Evolutionary conservation across 2,888 invertebrate genomes (phyloP).

Genomic region (Morpho achilles): DNA sequence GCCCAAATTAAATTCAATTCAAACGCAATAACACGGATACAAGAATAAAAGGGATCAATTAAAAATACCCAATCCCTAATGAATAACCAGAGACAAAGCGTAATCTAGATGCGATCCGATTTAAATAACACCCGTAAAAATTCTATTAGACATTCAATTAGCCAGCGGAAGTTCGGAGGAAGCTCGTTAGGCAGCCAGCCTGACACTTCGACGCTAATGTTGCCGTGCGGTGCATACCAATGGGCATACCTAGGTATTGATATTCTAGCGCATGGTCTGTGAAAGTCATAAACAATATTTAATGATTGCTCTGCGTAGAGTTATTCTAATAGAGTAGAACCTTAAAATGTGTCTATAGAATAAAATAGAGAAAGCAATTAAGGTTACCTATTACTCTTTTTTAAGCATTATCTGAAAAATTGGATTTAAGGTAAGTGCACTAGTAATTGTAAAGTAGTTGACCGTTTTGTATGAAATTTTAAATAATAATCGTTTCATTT

Average conservation of each 20-base stretch:
- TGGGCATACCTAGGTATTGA: constrained; percentile 18
- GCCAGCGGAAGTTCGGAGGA: constrained; percentile 30
- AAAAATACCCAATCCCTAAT: constrained; percentile 14
- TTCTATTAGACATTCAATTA: constrained; percentile 50
- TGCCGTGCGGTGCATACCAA: constrained; percentile 23
- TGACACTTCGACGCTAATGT: constrained; percentile 25
- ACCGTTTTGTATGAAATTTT: too few relatives aligned
- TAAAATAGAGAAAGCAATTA: too few relatives aligned
- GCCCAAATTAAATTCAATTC: background rate
- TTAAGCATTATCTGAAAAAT: too few relatives aligned
- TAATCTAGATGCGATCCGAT: constrained; percentile 30
- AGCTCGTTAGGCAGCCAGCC: constrained; percentile 27
- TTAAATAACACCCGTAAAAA: constrained; percentile 53
- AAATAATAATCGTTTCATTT: too few relatives aligned
- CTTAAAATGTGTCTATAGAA: too few relatives aligned
- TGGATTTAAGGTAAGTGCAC: too few relatives aligned
- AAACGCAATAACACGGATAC: background rate
- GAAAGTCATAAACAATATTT: constrained; percentile 11
- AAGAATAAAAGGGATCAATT: constrained; percentile 22
- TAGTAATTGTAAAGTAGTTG: too few relatives aligned
- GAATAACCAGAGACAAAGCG: constrained; percentile 16
- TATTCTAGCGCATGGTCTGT: constrained; percentile 17
- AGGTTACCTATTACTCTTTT: too few relatives aligned
- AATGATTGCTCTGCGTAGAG: background rate
- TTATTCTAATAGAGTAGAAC: too few relatives aligned